Percentiles rank a stretch among this genome's conserved stretches.
Conservation (phyloP, 2,113 vertebrate genomes). For the Rhizomys pruinosus region DNA sequence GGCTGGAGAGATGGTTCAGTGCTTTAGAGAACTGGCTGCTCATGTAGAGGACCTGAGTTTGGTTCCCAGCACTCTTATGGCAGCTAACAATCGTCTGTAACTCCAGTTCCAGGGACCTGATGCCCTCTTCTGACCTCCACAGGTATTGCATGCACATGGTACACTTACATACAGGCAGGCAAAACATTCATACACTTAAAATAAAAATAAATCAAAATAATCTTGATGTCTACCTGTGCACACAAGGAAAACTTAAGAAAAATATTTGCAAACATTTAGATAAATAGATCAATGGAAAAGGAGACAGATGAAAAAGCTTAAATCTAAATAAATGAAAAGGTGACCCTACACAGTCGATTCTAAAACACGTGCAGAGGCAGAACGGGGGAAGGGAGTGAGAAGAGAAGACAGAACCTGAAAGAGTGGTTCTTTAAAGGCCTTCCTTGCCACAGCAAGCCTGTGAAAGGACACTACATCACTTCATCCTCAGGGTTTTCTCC, state of each 20-base stretch:
- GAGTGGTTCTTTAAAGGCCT: not conserved
- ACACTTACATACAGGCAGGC: too few species aligned
- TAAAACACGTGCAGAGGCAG: not conserved
- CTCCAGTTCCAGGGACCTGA: too few species aligned
- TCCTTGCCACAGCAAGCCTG: not conserved
- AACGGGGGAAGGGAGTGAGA: not conserved
- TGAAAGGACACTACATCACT: not conserved
- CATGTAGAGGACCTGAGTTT: too few species aligned
- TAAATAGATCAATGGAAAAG: not conserved
- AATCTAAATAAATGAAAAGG: not conserved
- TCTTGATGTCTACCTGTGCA: not conserved
- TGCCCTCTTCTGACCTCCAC: too few species aligned
- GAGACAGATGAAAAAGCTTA: not conserved
- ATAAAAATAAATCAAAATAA: not conserved
- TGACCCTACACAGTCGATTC: not conserved
- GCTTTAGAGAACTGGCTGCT: too few species aligned
- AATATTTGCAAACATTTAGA: not conserved
- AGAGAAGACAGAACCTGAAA: not conserved
- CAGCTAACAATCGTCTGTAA: too few species aligned
- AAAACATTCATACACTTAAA: too few species aligned
- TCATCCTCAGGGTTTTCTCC: not conserved
- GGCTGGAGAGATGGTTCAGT: too few species aligned
- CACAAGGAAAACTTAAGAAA: not conserved
- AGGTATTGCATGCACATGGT: too few species aligned
- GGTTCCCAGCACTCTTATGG: too few species aligned